These are phyloP conservation scores for Harpegnathos saltator DNA, from an alignment of 1,140 invertebrate genomes.

Conservation along the genomic window DNA sequence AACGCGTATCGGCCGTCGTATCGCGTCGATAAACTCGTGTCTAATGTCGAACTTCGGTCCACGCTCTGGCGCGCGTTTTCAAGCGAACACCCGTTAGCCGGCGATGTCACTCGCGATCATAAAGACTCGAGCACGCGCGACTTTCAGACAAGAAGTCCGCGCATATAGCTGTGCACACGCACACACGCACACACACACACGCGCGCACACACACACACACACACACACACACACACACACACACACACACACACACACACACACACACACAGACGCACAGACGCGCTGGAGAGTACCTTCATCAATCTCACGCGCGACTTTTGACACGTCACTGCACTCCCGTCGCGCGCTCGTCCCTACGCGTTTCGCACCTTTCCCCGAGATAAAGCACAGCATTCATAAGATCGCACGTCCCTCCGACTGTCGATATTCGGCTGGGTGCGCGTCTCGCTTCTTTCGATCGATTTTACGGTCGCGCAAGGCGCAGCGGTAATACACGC, in stretches of 20 bases:
- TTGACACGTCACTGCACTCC: conserved; percentile 72
- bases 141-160: conserved; percentile 19
- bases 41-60: conserved; percentile 48
- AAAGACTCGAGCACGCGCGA: conserved; percentile 25
- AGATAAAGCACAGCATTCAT: conserved; percentile 30
- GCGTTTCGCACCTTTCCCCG: conserved; percentile 32
- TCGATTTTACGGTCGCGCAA: conserved; percentile 11
- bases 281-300: conserved; percentile 49
- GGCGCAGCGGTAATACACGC: background rate
- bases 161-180: background rate
- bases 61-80: conserved; percentile 42
- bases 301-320: conserved; percentile 74
- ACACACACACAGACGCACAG: too few species aligned
- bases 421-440: conserved; percentile 48
- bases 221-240: too few species aligned
- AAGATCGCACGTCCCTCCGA: conserved; percentile 1
- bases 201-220: too few species aligned
- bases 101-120: conserved; percentile 24
- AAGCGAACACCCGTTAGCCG: conserved; percentile 37
- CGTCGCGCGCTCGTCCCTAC: conserved; percentile 16
- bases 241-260: too few species aligned
- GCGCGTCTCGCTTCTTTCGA: background rate
- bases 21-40: conserved; percentile 22
- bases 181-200: too few species aligned
- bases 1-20: background rate